A percentile compares a stretch with the other conserved stretches of the same genome.
Conservation (phyloP, 2,888 invertebrate genomes). For the Tineola bisselliella region DNA sequence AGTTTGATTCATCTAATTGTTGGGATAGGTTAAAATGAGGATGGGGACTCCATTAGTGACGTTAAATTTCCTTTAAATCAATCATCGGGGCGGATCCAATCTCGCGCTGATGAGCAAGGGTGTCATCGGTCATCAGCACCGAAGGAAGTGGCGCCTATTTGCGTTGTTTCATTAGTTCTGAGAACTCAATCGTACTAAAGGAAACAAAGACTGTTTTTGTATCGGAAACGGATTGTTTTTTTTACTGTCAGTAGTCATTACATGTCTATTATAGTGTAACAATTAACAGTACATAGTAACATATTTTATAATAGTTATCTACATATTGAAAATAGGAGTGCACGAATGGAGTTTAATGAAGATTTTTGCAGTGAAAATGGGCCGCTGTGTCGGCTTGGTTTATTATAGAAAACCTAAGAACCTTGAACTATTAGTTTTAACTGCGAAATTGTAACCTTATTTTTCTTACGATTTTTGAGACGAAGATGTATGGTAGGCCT, state of each 20-base stretch:
- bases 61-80: conserved; percentile 1
- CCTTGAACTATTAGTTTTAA: no score
- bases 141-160: conserved; percentile 37
- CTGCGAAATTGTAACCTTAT: no score
- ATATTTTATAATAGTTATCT: no score
- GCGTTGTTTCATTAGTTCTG: conserved; percentile 61
- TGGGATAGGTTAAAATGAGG: background rate
- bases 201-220: conserved; percentile 55
- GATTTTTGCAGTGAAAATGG: no score
- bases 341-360: no score
- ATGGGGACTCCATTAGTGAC: background rate
- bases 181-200: conserved; percentile 44
- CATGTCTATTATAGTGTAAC: background rate
- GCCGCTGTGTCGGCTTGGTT: no score
- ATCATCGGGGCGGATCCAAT: background rate
- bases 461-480: no score
- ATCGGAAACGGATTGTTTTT: conserved; percentile 51
- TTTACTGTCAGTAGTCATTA: conserved; percentile 25
- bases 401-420: no score
- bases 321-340: no score
- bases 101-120: conserved; percentile 1
- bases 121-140: conserved; percentile 11
- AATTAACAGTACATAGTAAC: no score
- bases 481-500: no score
- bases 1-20: background rate